Base-by-base conservation (phyloP, 64 coral and sea anemone species). In the Exaiptasia diaphana region DNA sequence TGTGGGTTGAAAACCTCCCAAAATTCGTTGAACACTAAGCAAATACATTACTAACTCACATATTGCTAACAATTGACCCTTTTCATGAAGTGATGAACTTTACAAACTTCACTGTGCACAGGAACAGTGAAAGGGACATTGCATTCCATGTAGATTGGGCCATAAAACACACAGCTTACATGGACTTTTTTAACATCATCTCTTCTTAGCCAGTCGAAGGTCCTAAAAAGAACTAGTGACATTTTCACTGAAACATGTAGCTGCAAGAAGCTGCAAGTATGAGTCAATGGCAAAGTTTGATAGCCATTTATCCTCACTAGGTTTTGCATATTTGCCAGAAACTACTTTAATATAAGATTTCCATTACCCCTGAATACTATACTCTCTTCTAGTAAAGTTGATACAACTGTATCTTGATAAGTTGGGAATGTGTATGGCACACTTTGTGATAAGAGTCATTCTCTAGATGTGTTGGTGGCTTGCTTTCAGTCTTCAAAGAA, bases 11-110 rank as follows among this genome's bases (percentile, higher is more conserved):
- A n/a, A n/a, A n/a, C n/a, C n/a, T n/a, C n/a, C n/a, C n/a, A n/a
- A n/a, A n/a, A n/a, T n/a, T n/a, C n/a, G n/a, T n/a, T n/a, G n/a
- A n/a, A n/a, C n/a, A n/a, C n/a, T n/a, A n/a, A n/a, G n/a, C n/a
- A n/a, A n/a, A n/a, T n/a, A n/a, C n/a, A n/a, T n/a, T n/a, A n/a
- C n/a, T n/a, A n/a, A n/a, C n/a, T n/a, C n/a, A n/a, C n/a, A n/a
- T n/a, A n/a, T n/a, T n/a, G n/a, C n/a, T n/a, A n/a, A n/a, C n/a
- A n/a, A n/a, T n/a, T 75, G 28, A 53, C 69, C 63, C 56, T 81
- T 53, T 80, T 88, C 35, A 80, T 34, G 26, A 69, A 70, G 28
- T 79, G 65, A 62, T 88, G 54, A 35, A 82, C 69, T 68, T 82
- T 80, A 25, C 83, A 23, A 5, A 82, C 60, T 34, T 82, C 45